Base-by-base conservation (phyloP, 2,888 invertebrate genomes). In the Chrysolina americana region DNA sequence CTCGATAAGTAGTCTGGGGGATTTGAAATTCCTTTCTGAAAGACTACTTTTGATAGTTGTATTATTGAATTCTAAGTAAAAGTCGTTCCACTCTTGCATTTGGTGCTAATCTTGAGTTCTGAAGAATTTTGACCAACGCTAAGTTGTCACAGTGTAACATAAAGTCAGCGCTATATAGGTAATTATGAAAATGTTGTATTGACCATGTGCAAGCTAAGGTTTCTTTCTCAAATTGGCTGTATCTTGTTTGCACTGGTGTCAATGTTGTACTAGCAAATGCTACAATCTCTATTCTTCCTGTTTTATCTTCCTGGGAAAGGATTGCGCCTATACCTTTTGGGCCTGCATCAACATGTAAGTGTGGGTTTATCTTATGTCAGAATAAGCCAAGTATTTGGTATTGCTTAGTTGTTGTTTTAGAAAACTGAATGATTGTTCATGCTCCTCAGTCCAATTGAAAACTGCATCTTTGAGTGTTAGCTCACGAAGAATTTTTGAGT, bases 351-450 rank as follows among this genome's bases (percentile, higher is more conserved):
- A 44, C 13, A 44, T 50, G 50, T 15, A 50, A 17, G 17, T 50
- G 11, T 50, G 15, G n/a, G 17, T 17, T 50, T 50, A 11, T 50
- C 17, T 50, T 50, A 50, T 50, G 50, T 70, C 70, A 36, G 48
- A 70, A 48, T 65, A 70, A 9, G 70, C 23, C 28, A 64, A 44
- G 10, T 63, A 50, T 6, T 48, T 50, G 17, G 48, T 21, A 15
- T 73, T 21, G 13, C 19, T n/a, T 19, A 69, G 41, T 59, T 69
- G 48, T 50, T 47, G 13, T 28, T 73, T 73, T 13, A 73, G 23
- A 5, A 36, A 21, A 41, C 53, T 15, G 17, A 73, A 73, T 17
- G 21, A 13, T 44, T 63, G 8, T 41, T 73, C n/a, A 65, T 73
- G 73, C 59, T 63, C 10, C 28, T 65, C 13, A 15, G 23, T 47